Base-by-base conservation (phyloP, 2,797 vertebrate species). In the Bryconaethiops microstoma region DNA sequence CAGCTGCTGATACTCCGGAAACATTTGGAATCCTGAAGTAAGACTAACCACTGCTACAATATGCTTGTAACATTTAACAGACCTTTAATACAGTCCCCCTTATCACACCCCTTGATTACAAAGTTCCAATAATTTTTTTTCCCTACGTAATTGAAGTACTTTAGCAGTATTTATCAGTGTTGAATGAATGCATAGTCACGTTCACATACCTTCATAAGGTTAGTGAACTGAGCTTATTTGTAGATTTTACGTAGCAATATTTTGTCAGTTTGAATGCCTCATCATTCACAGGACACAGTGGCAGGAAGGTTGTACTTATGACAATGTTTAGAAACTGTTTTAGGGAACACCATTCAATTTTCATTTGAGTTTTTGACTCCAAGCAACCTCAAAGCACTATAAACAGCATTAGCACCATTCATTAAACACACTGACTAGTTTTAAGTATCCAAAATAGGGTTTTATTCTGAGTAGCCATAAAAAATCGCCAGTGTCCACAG, bases 381-480 rank as follows among this genome's bases (percentile, higher is more conserved):
- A 64, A 64, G n/a, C 35, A 40, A 1, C 39, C 19, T 5, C 65
- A 68, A 40, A 68, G 9, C 0, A 3, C 40, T 5, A 17, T 42
- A n/a, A 57, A 42, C 29, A 65, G 25, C 29, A 65, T 73, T 13
- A 65, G 69, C 14, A 40, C 7, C 17, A 2, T 68, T 78, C 25
- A 25, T 52, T 63, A 39, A 71, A 69, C 54, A 59, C 57, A 7
- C 7, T 78, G 10, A 39, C 8, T 23, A 14, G 13, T 60, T 74
- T 80, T 29, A 48, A 48, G 21, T 21, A 5, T 68, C 19, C 42
- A 68, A 69, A 65, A 50, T 69, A 40, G 72, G 25, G 40, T 29
- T 35, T 69, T 68, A 62, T 68, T 68, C 25, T 21, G 19, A 63
- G 52, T 19, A 25, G 60, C 19, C 68, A 25, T 19, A 4, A 39